These are phyloP conservation scores for Pseudonaja textilis DNA, from an alignment of 2,113 vertebrate genomes.

Conservation along the genomic window DNA sequence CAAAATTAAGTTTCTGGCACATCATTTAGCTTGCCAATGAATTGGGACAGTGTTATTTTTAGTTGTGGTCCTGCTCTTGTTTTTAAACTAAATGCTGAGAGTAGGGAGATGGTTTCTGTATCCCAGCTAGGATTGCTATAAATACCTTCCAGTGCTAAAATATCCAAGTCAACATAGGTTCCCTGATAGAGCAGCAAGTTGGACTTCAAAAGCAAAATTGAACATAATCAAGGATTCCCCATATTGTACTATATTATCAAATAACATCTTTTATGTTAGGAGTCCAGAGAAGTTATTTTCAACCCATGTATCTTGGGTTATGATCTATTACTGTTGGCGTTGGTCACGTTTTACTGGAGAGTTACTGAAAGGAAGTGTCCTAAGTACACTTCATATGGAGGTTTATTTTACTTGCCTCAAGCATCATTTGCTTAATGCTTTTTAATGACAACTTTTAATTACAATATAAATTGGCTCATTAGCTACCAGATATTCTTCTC, in stretches of 20 bases:
- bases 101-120: constrained; percentile 9
- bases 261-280: neutral
- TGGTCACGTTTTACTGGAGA: neutral
- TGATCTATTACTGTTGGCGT: neutral
- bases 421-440: neutral
- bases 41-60: fast-evolving
- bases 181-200: constrained; percentile 27
- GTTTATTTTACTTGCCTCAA: neutral
- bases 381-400: neutral
- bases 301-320: neutral
- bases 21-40: fast-evolving
- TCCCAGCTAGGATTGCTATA: constrained; percentile 31
- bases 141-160: constrained; percentile 54
- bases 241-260: neutral
- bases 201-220: neutral
- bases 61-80: neutral
- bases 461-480: neutral
- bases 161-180: constrained; percentile 51
- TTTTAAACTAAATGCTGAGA: constrained; percentile 30
- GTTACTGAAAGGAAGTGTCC: neutral
- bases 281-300: neutral
- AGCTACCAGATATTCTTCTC: neutral
- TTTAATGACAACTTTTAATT: neutral
- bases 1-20: neutral
- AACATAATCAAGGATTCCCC: neutral